Evolutionary conservation across 2,113 vertebrate genomes (phyloP), one percentile per base, ranked within the genome.

Genomic region (Dascyllus trimaculatus): DNA sequence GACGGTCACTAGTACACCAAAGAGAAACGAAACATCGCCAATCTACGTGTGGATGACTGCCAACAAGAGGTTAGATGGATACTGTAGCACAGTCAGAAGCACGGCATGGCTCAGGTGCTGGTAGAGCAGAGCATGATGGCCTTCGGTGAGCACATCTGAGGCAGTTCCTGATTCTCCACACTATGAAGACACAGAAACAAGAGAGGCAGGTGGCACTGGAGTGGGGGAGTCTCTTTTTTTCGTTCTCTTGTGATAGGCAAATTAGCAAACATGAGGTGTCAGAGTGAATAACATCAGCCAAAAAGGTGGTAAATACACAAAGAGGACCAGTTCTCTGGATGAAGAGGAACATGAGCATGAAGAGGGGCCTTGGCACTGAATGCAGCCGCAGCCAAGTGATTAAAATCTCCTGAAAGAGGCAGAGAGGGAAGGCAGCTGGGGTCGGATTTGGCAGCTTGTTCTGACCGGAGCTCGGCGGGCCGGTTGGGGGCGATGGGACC

Each of bases 391-490:
- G 66, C 45, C 29, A 4, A 71, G 64, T 58, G 66, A 61, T 79
- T 64, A 52, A 66, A 85, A 75, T 72, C 80, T 83, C 84, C 85
- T 78, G 63, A 81, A 76, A 71, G 68, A 88, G 75, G 71, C 75
- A 49, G 77, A 66, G 71, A 73, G 71, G 85, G 86, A 92, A 92
- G 91, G 91, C 89, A 91, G 88, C 81, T 67, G 88, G 88, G 72
- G 56, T 85, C 45, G 29, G 58, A 49, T 85, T 83, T 79, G 85
- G 90, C 93, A 90, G 85, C 83, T 73, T 65, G 57, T 49, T 85
- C 51, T 81, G 65, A 61, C 82, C 25, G 6, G 84, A 80, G 59
- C 61, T 83, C 13, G 3, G 53, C 25, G 38, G 59, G 80, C 51
- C 10, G 18, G 18, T 66, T 35, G 54, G 45, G 65, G 51, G 35